phyloP scores from a whole-genome alignment of 1,140 invertebrate species.

The Drosophila micromelanica region DNA sequence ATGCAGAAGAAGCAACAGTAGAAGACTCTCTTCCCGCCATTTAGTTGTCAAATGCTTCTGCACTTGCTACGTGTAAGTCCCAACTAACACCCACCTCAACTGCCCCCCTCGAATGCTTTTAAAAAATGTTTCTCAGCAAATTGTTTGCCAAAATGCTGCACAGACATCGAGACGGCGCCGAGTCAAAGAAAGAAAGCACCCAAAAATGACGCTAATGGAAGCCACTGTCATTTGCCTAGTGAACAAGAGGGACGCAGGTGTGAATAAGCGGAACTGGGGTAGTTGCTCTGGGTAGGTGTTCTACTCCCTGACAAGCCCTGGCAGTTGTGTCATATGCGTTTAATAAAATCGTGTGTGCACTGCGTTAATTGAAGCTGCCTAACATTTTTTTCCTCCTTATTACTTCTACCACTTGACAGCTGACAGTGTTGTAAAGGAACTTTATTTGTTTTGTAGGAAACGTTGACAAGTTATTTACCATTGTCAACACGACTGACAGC shows the following conservation, averaged over 20 bases:
- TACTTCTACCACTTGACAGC: conserved; percentile 55
- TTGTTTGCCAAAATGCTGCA: conserved; percentile 75
- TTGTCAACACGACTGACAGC: conserved; percentile 48
- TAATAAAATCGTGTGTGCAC: conserved; percentile 41
- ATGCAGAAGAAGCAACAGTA: conserved; percentile 57
- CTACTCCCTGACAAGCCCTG: conserved; percentile 22
- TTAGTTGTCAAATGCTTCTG: conserved; percentile 76
- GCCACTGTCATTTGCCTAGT: conserved; percentile 63
- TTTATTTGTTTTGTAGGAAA: conserved; percentile 55
- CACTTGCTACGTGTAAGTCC: conserved; percentile 48
- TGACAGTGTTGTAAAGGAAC: conserved; percentile 53
- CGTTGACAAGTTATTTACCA: conserved; percentile 58
- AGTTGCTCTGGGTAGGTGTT: conserved; percentile 11
- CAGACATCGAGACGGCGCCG: conserved; percentile 47
- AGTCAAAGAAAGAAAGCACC: conserved; percentile 33
- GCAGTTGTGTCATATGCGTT: conserved; percentile 66
- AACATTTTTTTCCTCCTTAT: conserved; percentile 5
- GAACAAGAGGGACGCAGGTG: neutral
- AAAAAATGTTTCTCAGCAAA: conserved; percentile 80
- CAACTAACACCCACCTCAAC: neutral
- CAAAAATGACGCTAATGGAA: conserved; percentile 77
- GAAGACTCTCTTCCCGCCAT: conserved; percentile 43
- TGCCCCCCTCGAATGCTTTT: conserved; percentile 44
- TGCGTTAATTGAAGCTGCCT: conserved; percentile 68
- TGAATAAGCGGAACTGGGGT: neutral